Conservation (phyloP, 2,888 invertebrate species). For the Epinotia demarniana region DNA sequence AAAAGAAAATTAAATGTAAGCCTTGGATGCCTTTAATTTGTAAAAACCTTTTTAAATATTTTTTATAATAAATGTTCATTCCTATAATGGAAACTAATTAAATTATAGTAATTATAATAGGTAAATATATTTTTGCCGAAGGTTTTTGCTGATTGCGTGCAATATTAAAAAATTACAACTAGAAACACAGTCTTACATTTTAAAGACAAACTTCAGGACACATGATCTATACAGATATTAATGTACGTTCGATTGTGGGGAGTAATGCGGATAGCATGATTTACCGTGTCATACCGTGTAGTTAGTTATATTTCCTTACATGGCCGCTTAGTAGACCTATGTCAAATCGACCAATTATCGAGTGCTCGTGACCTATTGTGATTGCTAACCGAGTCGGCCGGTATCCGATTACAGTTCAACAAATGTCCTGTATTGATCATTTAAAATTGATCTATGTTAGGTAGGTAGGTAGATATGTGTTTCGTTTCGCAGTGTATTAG, state of each 20-base stretch:
- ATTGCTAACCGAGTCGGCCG: conserved; percentile 38
- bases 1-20: too few species aligned
- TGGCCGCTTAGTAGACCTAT: conserved; percentile 36
- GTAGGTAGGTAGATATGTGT: not conserved
- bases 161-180: not conserved
- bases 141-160: not conserved
- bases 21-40: too few species aligned
- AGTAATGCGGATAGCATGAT: not conserved
- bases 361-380: conserved; percentile 39
- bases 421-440: conserved; percentile 29
- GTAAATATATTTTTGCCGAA: not conserved
- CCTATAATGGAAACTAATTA: too few species aligned
- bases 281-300: conserved; percentile 5
- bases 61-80: too few species aligned
- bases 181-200: not conserved
- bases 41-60: too few species aligned
- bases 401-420: conserved; percentile 40
- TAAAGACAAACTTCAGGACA: too few species aligned
- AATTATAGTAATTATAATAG: too few species aligned
- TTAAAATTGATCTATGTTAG: conserved; percentile 20
- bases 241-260: too few species aligned
- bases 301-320: conserved; percentile 34
- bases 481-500: too few species aligned
- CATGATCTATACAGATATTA: too few species aligned
- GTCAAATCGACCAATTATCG: conserved; percentile 43